These are phyloP conservation scores for Zingel zingel DNA, from an alignment of 2,113 vertebrate species.

Conservation along the genomic window DNA sequence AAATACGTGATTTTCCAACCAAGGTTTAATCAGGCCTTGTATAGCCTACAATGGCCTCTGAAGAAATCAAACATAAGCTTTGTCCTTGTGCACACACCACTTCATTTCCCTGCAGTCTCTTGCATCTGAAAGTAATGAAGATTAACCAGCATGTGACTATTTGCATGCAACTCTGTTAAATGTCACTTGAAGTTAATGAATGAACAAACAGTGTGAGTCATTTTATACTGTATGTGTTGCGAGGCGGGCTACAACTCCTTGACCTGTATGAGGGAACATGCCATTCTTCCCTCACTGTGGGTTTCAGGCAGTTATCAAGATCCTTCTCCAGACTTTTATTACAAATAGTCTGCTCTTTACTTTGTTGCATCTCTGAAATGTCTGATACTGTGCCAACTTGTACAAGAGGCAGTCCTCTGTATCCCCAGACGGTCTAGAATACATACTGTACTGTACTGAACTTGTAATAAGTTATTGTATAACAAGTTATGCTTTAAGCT, in stretches of 20 bases:
- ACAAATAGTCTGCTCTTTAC: constrained; percentile 27
- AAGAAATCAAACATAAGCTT: background rate
- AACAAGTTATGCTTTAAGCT: background rate
- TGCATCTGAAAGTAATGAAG: constrained; percentile 3
- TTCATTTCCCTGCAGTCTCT: background rate
- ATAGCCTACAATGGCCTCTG: background rate
- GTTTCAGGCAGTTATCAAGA: constrained; percentile 10
- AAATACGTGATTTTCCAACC: background rate
- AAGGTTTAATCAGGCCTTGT: background rate
- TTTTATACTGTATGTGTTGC: background rate
- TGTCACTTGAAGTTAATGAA: constrained; percentile 34
- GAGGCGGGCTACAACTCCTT: background rate
- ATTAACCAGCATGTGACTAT: constrained; percentile 2
- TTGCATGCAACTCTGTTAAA: background rate
- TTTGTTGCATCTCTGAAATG: constrained; percentile 60
- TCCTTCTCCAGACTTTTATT: constrained; percentile 47
- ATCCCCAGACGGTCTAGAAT: constrained; percentile 2
- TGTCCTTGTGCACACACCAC: background rate
- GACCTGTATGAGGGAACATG: constrained; percentile 8
- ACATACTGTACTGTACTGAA: constrained; percentile 18
- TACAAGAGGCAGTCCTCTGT: constrained; percentile 10
- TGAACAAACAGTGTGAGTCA: background rate
- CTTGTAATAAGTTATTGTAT: constrained; percentile 30
- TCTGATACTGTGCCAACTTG: constrained; percentile 40
- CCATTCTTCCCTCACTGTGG: background rate